Evolutionary conservation across 2,113 vertebrate species (phyloP).

Genomic region (Tapirus terrestris): DNA sequence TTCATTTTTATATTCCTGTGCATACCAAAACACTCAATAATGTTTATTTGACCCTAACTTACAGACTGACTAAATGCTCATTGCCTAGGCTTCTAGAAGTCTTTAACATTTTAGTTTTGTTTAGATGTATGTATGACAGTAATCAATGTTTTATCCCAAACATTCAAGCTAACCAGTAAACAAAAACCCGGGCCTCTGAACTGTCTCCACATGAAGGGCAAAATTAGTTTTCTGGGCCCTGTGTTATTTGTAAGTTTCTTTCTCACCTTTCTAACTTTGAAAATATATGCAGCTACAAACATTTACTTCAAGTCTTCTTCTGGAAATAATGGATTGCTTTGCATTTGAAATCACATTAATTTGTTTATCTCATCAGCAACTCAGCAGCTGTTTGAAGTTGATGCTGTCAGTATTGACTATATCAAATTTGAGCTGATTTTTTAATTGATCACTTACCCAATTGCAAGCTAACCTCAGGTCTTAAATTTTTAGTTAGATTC

Average conservation of each 20-base stretch:
- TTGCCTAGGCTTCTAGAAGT: not conserved
- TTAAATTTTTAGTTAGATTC: constrained; percentile 56
- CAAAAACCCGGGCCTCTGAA: not conserved
- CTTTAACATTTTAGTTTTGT: not conserved
- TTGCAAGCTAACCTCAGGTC: not conserved
- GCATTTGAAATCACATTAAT: constrained; percentile 49
- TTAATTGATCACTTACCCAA: constrained; percentile 60
- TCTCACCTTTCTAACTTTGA: not conserved
- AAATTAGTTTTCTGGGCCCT: not conserved
- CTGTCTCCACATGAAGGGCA: not conserved
- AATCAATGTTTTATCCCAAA: not conserved
- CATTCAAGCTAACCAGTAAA: not conserved
- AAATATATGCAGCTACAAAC: not conserved
- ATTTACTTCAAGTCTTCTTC: constrained; percentile 2
- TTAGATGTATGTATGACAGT: not conserved
- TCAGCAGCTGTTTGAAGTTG: constrained; percentile 13
- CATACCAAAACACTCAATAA: not conserved
- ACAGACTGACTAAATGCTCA: not conserved
- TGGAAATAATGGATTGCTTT: constrained; percentile 58
- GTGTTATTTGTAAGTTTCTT: not conserved
- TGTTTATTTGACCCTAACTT: not conserved
- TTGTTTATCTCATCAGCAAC: constrained; percentile 37
- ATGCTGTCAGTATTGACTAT: constrained; percentile 37
- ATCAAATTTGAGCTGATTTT: constrained; percentile 62
- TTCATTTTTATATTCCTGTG: not conserved